Conservation (phyloP, 2,888 invertebrate species). For the Xanthia togata region DNA sequence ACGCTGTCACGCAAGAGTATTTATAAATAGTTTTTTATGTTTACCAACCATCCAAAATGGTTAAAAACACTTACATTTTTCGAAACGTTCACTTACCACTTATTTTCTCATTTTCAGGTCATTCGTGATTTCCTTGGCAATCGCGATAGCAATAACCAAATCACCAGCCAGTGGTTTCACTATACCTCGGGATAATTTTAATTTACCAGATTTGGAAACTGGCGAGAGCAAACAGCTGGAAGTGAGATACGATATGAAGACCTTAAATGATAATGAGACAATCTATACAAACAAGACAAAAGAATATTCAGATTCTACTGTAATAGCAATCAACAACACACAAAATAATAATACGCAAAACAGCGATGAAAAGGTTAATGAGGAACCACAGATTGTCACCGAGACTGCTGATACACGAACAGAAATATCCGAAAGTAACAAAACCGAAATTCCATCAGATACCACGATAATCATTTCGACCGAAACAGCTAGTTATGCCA, state of each 20-base stretch:
- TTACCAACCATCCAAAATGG: background rate
- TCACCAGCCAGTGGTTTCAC: constrained; percentile 76
- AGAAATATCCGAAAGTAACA: constrained; percentile 17
- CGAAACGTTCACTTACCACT: constrained; percentile 13
- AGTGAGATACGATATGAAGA: constrained; percentile 69
- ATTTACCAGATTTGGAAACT: constrained; percentile 68
- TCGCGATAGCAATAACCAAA: constrained; percentile 74
- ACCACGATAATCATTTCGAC: constrained; percentile 19
- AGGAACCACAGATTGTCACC: constrained; percentile 16
- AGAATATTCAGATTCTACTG: constrained; percentile 35
- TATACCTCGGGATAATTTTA: constrained; percentile 62
- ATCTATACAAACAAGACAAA: constrained; percentile 17
- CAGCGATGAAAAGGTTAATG: constrained; percentile 16
- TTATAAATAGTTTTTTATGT: background rate
- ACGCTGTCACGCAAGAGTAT: background rate
- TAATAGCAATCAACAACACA: constrained; percentile 37
- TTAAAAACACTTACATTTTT: background rate
- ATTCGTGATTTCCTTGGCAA: constrained; percentile 77
- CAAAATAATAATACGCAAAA: constrained; percentile 19
- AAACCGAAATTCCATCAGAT: constrained; percentile 4
- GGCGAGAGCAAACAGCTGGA: constrained; percentile 73
- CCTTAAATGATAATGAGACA: constrained; percentile 59
- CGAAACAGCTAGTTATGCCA: background rate
- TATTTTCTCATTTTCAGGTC: constrained; percentile 78
- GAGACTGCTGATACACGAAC: constrained; percentile 24